Evolutionary conservation across 2,113 vertebrate species (phyloP).

Genomic region (Cheirogaleus medius): DNA sequence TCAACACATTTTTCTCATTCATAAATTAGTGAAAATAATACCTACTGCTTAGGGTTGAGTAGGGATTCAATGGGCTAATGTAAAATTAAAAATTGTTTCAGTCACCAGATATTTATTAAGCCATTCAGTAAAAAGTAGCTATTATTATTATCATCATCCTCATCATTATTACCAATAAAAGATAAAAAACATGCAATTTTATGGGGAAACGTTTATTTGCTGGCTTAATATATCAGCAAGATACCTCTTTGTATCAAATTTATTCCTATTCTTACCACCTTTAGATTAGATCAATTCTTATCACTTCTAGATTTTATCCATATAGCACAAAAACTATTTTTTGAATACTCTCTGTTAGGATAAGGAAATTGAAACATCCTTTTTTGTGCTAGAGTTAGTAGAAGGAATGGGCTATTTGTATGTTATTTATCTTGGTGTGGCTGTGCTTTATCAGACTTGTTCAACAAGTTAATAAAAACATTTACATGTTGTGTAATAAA

Average conservation of each 20-base stretch:
- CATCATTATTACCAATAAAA: not conserved
- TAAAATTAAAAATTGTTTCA: not conserved
- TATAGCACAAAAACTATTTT: not conserved
- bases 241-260: not conserved
- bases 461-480: conserved; percentile 40
- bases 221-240: not conserved
- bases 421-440: not conserved
- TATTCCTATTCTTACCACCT: not conserved
- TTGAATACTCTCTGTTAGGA: not conserved
- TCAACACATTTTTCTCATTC: not conserved
- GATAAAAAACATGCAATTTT: not conserved
- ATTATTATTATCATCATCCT: not conserved
- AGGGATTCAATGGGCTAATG: not conserved
- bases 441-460: not conserved
- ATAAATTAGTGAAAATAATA: not conserved
- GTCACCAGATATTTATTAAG: not conserved
- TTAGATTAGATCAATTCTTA: not conserved
- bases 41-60: not conserved
- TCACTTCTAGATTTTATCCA: not conserved
- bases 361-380: not conserved
- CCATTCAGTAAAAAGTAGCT: not conserved
- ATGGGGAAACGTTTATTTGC: not conserved
- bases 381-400: not conserved
- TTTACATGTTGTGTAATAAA: not conserved
- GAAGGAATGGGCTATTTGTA: not conserved